Evolutionary conservation across 1,140 invertebrate species (phyloP).

Genomic region (Apis florea): DNA sequence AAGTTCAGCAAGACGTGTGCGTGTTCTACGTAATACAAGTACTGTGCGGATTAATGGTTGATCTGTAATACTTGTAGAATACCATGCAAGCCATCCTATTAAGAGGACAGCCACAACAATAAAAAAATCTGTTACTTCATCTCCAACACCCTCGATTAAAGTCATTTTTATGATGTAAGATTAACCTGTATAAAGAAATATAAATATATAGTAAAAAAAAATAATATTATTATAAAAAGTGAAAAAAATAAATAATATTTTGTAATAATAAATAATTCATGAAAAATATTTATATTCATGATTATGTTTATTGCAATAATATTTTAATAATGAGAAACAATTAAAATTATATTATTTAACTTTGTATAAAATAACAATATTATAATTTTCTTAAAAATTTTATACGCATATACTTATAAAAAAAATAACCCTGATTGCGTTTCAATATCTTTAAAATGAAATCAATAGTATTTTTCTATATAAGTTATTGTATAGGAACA

Average conservation of each 20-base stretch:
- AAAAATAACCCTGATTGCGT: slow-evolving; percentile 5
- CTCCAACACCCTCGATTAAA: slow-evolving; percentile 89
- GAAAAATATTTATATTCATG: not conserved
- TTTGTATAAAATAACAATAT: not conserved
- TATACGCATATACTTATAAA: not conserved
- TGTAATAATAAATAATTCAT: not conserved
- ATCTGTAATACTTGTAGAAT: slow-evolving; percentile 83
- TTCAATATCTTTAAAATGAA: slow-evolving; percentile 12
- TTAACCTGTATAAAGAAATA: slow-evolving; percentile 5
- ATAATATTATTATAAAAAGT: not conserved
- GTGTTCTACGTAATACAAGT: slow-evolving; percentile 78
- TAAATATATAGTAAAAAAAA: not conserved
- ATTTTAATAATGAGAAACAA: not conserved
- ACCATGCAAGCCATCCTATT: slow-evolving; percentile 86
- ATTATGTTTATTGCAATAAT: not conserved
- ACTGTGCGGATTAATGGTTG: slow-evolving; percentile 80
- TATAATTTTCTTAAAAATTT: not conserved
- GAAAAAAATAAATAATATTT: not conserved
- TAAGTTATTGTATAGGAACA: not conserved
- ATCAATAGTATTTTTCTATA: slow-evolving; percentile 5
- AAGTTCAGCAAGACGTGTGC: slow-evolving; percentile 70
- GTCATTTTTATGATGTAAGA: slow-evolving; percentile 80
- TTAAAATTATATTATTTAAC: not conserved
- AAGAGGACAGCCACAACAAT: slow-evolving; percentile 83
- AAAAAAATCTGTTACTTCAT: slow-evolving; percentile 89